Percentiles rank a stretch among this genome's conserved stretches.
Evolutionary conservation across 2,888 invertebrate species (phyloP).

Genomic region (Euspilapteryx auroguttella): DNA sequence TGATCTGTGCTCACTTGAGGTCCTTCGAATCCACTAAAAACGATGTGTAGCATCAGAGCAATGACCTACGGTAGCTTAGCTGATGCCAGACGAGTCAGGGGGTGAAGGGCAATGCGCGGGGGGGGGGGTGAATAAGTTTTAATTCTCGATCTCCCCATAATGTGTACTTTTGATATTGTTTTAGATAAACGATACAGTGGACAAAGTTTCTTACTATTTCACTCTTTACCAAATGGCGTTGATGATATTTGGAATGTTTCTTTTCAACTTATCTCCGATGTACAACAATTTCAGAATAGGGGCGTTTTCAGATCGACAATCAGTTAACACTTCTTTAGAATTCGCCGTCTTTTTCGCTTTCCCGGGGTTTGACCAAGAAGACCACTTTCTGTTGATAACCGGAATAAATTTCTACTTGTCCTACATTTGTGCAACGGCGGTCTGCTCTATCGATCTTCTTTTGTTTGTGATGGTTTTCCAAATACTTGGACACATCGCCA

Average conservation of each 20-base stretch:
- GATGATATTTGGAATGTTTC: not conserved
- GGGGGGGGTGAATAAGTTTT: no score
- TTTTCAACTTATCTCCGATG: not conserved
- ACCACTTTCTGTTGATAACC: constrained; percentile 6
- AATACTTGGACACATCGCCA: constrained; percentile 10
- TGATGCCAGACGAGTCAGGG: no score
- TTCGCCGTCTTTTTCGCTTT: constrained; percentile 7
- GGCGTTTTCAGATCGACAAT: not conserved
- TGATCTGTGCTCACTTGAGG: no score
- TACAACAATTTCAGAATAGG: not conserved
- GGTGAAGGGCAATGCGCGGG: no score
- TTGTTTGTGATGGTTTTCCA: constrained; percentile 9
- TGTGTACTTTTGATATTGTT: no score
- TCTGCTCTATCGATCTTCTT: constrained; percentile 8
- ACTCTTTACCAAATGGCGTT: not conserved
- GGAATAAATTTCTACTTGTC: constrained; percentile 3
- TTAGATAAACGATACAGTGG: not conserved
- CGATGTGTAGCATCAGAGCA: no score
- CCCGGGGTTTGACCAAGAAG: constrained; percentile 7
- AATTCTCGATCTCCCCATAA: no score
- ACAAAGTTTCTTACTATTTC: not conserved
- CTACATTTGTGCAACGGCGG: constrained; percentile 2
- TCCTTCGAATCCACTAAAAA: no score
- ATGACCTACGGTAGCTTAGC: no score
- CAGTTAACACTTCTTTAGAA: constrained; percentile 5